Conservation (phyloP, 2,113 vertebrate species). For the Anthoscopus minutus region DNA sequence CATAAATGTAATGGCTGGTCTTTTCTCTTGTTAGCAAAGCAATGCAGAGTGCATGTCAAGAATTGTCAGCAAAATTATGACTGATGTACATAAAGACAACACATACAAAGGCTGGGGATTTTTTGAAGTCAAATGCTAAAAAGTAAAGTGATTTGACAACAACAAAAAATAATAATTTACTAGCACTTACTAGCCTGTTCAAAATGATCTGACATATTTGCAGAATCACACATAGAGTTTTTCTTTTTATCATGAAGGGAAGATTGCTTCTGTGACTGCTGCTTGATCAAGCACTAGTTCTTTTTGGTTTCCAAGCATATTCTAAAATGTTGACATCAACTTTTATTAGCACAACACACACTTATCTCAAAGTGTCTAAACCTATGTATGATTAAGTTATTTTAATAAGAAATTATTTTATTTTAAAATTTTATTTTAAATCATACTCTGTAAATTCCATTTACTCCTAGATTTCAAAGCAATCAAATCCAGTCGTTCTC, state of each 20-base stretch:
- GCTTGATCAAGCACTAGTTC: conserved; percentile 52
- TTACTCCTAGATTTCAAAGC: conserved; percentile 17
- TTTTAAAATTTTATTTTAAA: neutral
- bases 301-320: conserved; percentile 28
- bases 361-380: conserved; percentile 29
- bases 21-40: conserved; percentile 77
- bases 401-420: too few species aligned
- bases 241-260: conserved; percentile 52
- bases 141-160: conserved; percentile 63
- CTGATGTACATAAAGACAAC: conserved; percentile 60
- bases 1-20: conserved; percentile 76
- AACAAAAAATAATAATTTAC: conserved; percentile 54
- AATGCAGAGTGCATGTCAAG: conserved; percentile 61
- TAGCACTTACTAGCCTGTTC: conserved; percentile 58
- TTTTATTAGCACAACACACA: conserved; percentile 44
- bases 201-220: conserved; percentile 53
- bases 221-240: conserved; percentile 47
- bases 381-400: neutral
- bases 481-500: conserved; percentile 15
- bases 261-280: conserved; percentile 53
- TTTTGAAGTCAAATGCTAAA: conserved; percentile 57
- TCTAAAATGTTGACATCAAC: conserved; percentile 49
- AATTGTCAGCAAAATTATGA: conserved; percentile 70
- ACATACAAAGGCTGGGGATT: neutral
- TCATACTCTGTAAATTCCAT: neutral